These are phyloP conservation scores for Scomberomorus guttatus DNA, from an alignment of 2,797 vertebrate species.

Conservation along the genomic window DNA sequence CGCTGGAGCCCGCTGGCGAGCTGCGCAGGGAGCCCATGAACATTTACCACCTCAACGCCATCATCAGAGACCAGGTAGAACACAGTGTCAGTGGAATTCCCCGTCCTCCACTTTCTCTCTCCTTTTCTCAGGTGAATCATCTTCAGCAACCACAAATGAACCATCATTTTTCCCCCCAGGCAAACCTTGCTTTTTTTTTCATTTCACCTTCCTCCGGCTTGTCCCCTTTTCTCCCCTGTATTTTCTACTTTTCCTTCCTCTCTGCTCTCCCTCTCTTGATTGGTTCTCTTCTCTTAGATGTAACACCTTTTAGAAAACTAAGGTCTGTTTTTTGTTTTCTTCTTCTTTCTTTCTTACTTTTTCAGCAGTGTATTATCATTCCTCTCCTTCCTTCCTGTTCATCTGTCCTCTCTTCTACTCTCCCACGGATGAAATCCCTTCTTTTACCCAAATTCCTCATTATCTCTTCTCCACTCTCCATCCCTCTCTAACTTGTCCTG, in stretches of 20 bases:
- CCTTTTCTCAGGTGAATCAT: no score
- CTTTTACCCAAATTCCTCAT: neutral
- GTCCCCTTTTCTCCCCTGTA: no score
- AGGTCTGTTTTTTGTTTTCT: neutral
- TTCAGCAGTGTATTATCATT: neutral
- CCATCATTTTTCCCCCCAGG: neutral
- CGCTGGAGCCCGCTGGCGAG: slow-evolving; percentile 89
- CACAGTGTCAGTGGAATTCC: neutral
- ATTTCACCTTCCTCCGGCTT: no score
- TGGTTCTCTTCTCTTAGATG: neutral
- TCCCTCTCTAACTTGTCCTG: neutral
- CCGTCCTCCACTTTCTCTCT: no score
- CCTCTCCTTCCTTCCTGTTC: neutral
- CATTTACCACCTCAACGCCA: slow-evolving; percentile 97
- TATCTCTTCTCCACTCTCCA: no score
- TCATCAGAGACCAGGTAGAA: slow-evolving; percentile 93
- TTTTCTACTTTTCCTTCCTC: neutral
- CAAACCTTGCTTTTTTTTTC: neutral
- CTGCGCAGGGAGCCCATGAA: slow-evolving; percentile 96
- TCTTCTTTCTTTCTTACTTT: neutral
- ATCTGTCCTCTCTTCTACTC: neutral
- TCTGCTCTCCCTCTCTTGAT: neutral
- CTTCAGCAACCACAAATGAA: neutral
- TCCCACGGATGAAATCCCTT: neutral
- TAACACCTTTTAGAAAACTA: neutral